These are phyloP conservation scores for Myopa testacea DNA, from an alignment of 2,888 invertebrate genomes.

Conservation along the genomic window DNA sequence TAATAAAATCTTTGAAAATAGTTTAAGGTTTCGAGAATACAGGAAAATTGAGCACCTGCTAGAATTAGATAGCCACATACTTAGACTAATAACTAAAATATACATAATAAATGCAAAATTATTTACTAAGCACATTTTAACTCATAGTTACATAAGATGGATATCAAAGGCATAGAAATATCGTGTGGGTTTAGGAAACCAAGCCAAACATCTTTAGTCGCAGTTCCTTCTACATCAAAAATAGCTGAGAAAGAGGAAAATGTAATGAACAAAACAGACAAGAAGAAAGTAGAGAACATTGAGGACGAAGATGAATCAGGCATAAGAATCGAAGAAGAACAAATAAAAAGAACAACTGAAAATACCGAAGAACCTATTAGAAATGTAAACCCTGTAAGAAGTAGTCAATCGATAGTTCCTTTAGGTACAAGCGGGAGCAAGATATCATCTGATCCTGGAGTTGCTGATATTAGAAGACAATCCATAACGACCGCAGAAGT, in stretches of 20 bases:
- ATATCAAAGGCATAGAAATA: conserved; percentile 43
- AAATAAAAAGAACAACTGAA: not conserved
- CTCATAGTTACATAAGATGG: conserved; percentile 39
- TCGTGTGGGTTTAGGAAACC: conserved; percentile 37
- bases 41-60: too few relatives aligned
- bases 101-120: too few relatives aligned
- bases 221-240: not conserved
- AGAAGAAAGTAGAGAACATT: too few relatives aligned
- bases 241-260: not conserved
- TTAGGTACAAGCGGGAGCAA: too few relatives aligned
- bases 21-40: too few relatives aligned
- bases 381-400: not conserved
- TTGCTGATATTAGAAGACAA: not conserved
- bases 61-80: too few relatives aligned
- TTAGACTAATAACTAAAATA: too few relatives aligned
- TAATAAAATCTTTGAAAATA: too few relatives aligned
- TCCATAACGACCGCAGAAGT: not conserved
- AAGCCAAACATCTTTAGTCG: not conserved
- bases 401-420: not conserved
- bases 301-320: not conserved
- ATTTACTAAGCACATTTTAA: not conserved
- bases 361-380: not conserved
- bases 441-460: too few relatives aligned
- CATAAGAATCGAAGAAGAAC: not conserved
- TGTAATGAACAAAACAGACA: not conserved